Conservation (phyloP, 1,140 invertebrate genomes). For the Drosophila lini region DNA sequence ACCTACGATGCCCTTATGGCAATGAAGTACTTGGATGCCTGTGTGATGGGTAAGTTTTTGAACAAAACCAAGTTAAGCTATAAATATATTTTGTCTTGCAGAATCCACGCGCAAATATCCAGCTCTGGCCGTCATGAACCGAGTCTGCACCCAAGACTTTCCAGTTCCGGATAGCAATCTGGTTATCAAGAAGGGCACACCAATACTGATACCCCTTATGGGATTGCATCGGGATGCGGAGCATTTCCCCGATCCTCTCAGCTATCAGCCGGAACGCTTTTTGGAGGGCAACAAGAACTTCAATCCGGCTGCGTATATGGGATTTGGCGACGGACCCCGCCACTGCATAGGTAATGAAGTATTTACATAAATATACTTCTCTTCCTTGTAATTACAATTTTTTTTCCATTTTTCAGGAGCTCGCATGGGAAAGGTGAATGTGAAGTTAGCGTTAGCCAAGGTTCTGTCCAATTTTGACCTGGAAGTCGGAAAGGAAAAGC, state of each 20-base stretch:
- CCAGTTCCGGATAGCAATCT: too few species aligned
- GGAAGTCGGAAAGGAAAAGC: slow-evolving; percentile 31
- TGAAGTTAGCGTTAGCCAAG: slow-evolving; percentile 69
- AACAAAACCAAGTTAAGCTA: not conserved
- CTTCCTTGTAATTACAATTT: not conserved
- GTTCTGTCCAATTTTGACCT: slow-evolving; percentile 65
- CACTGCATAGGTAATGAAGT: slow-evolving; percentile 85
- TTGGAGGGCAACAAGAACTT: too few species aligned
- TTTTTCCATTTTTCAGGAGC: slow-evolving; percentile 40
- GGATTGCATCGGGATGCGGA: too few species aligned
- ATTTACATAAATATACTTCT: too few species aligned
- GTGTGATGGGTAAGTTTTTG: slow-evolving; percentile 77
- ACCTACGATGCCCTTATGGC: slow-evolving; percentile 86
- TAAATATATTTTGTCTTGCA: too few species aligned
- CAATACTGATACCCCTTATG: too few species aligned
- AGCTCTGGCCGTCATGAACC: too few species aligned
- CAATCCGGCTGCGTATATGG: slow-evolving; percentile 48
- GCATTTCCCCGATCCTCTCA: too few species aligned
- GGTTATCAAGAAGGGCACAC: too few species aligned
- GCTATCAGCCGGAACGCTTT: too few species aligned
- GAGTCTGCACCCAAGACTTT: too few species aligned
- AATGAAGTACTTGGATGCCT: slow-evolving; percentile 86
- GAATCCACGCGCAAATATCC: too few species aligned
- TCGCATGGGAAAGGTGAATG: slow-evolving; percentile 71
- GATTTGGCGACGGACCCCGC: slow-evolving; percentile 89